Evolutionary conservation across 1,140 invertebrate genomes (phyloP), one percentile per base, ranked within the genome.

Genomic region (Panonychus citri): DNA sequence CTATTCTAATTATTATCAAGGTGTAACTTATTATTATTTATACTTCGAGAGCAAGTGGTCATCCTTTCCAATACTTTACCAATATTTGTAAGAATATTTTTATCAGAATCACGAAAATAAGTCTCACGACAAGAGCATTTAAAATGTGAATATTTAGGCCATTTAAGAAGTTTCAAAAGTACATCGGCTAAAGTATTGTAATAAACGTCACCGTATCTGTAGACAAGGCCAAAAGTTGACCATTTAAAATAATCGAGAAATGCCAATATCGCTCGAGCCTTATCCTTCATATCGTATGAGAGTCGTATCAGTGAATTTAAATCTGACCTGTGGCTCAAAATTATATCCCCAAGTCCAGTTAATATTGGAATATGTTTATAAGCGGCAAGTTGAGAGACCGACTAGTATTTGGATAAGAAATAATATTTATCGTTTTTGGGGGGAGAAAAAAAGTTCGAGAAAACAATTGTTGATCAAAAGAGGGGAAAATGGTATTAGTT

Each of bases 261-360:
- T 0, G 59, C 59, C 1, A 61, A 21, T 13, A 63, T 63, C 1
- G 62, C 62, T 21, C 43, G 30, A 15, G 62, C 61, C 25, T 63
- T 60, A 34, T 63, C 62, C 19, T 56, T 15, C 19, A 62, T 34
- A 55, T 63, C 62, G 26, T 63, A 63, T n/a, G 59, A 60, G 46
- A 62, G 56, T 19, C 62, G 42, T 15, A 63, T 60, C 26, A 63
- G 55, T 5, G 61, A 60, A 17, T 13, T 56, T 30, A 57, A 63
- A 30, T 57, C 54, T 1, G 58, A 37, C 13, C 62, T 28, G 4
- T 62, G 40, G 2, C 49, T 52, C 26, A 12, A 19, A 4, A 63
- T 54, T 12, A 62, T 60, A 59, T 63, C 62, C 1, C 62, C 62
- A 15, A 63, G 50, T 4, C 62, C 62, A 3, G 62, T 63, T 15